Evolutionary conservation across 2,797 vertebrate genomes (phyloP), one percentile per base, ranked within the genome.

Genomic region (Acrocephalus scirpaceus): DNA sequence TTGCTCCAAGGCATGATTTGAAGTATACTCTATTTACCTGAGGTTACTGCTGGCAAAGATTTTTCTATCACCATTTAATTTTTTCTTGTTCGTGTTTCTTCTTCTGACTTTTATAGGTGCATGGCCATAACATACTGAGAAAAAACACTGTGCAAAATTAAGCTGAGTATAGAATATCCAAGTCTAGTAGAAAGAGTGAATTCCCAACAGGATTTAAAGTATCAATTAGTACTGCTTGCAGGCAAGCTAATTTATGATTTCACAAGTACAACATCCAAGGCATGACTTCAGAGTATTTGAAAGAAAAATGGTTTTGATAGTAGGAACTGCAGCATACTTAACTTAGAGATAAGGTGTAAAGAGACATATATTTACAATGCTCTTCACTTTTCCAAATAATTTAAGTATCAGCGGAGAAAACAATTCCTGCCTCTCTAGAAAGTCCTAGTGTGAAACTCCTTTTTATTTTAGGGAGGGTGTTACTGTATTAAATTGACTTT

Each of bases 1-100:
- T 93, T 92, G 34, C 79, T 91, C 66, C 50, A 69, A 86, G 76
- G 47, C 54, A 18, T 71, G 69, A 85, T 89, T 92, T 79, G 92
- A 95, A 92, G 54, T 83, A 20, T 72, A 75, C 20, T 88, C 34
- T 62, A 18, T 92, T 94, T 93, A 67, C 66, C 58, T 58, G 88
- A 71, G 47, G 62, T 62, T 90, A 58, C 45, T 66, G 40, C 79
- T 93, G 62, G 58, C 73, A 86, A 90, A 76, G 85, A 45, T 78
- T 91, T 87, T 92, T 86, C 60, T 64, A 50, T 81, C 51, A 62
- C 51, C 53, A 34, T 45, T 89, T 81, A 47, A 32, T 90, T 86
- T 93, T 77, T 95, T 88, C 81, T 85, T 71, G 50, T 81, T 92
- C 16, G 3, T 64, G 26, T 73, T 93, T 86, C 71, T 74, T 88